These are phyloP conservation scores for Oncopeltus fasciatus DNA, from an alignment of 1,140 invertebrate genomes.

Conservation along the genomic window DNA sequence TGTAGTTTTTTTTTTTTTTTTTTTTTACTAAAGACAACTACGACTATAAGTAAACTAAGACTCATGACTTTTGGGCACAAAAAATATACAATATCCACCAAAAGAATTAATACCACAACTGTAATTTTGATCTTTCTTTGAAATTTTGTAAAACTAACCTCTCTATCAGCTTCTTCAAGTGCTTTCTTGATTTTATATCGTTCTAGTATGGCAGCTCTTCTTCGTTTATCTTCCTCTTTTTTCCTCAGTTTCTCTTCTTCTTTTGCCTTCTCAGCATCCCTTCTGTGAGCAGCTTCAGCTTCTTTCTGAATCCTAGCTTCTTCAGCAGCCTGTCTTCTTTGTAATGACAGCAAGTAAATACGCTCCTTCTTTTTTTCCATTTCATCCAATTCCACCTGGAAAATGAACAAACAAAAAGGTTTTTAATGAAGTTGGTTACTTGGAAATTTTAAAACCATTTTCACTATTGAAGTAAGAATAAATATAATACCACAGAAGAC, in stretches of 20 bases:
- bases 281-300: constrained; percentile 60
- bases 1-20: too few species aligned
- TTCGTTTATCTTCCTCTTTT: constrained; percentile 77
- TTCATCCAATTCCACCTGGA: constrained; percentile 64
- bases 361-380: constrained; percentile 82
- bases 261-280: constrained; percentile 65
- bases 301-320: constrained; percentile 71
- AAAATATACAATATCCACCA: too few species aligned
- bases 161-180: constrained; percentile 77
- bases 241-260: constrained; percentile 71
- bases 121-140: too few species aligned
- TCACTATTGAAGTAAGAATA: too few species aligned
- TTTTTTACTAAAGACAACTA: too few species aligned
- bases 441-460: too few species aligned
- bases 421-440: too few species aligned
- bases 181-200: constrained; percentile 91
- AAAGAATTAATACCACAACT: too few species aligned
- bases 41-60: too few species aligned
- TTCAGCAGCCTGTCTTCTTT: constrained; percentile 76
- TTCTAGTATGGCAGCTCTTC: constrained; percentile 77
- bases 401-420: not conserved
- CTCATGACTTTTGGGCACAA: too few species aligned
- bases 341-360: constrained; percentile 71
- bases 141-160: too few species aligned
- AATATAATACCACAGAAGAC: too few species aligned